Percentiles rank a stretch among this genome's conserved stretches.
These are phyloP conservation scores for Drosophila mojavensis DNA, from an alignment of 1,140 invertebrate species.

Conservation along the genomic window DNA sequence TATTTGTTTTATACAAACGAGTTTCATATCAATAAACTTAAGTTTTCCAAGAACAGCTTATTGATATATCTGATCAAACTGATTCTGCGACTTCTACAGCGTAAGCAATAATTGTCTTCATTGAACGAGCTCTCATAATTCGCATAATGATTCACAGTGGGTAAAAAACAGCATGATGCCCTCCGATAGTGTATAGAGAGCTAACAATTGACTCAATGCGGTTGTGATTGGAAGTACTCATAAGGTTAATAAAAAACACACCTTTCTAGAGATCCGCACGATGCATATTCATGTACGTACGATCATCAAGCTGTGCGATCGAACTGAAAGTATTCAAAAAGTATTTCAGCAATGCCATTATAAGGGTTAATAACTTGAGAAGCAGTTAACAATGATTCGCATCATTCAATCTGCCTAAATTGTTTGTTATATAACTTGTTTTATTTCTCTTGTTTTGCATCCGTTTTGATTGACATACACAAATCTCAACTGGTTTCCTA, in stretches of 20 bases:
- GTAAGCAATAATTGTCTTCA: too few species aligned
- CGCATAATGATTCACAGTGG: too few species aligned
- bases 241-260: constrained; percentile 12
- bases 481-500: constrained; percentile 7
- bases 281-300: constrained; percentile 20
- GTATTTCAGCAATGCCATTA: constrained; percentile 41
- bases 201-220: constrained; percentile 17
- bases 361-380: constrained; percentile 40
- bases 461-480: constrained; percentile 1
- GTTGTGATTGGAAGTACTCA: constrained; percentile 18
- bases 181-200: background rate
- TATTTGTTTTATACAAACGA: too few species aligned
- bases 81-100: too few species aligned
- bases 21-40: too few species aligned
- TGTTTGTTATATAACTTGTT: constrained; percentile 20
- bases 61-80: too few species aligned
- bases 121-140: too few species aligned
- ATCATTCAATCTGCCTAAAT: constrained; percentile 11
- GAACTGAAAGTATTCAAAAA: constrained; percentile 20
- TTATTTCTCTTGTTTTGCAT: background rate
- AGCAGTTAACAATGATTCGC: constrained; percentile 7
- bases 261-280: constrained; percentile 4
- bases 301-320: constrained; percentile 9
- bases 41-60: too few species aligned
- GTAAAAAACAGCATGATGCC: background rate